These are phyloP conservation scores for Balanococcus diminutus DNA, from an alignment of 2,888 invertebrate genomes.

Conservation along the genomic window DNA sequence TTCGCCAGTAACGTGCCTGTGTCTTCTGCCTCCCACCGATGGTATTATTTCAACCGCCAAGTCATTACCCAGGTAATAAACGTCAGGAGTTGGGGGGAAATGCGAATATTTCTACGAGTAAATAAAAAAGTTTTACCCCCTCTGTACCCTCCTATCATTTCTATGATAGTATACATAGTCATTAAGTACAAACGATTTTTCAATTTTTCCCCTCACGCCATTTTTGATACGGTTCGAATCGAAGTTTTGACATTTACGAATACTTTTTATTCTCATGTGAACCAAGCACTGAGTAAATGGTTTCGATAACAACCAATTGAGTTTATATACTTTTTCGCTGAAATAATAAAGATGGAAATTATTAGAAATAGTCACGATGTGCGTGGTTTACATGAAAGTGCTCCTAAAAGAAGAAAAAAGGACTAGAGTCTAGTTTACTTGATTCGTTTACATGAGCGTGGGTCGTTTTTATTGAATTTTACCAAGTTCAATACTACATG, in stretches of 20 bases:
- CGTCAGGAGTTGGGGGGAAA: background rate
- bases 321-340: background rate
- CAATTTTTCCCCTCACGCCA: background rate
- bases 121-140: background rate
- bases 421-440: no score
- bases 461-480: no score
- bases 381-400: no score
- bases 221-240: background rate
- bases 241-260: background rate
- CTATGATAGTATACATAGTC: background rate
- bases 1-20: background rate
- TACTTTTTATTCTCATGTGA: background rate
- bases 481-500: no score
- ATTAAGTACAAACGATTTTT: slow-evolving; percentile 12
- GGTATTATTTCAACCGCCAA: background rate
- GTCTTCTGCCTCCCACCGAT: background rate
- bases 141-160: background rate
- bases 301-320: background rate
- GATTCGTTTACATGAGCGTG: no score
- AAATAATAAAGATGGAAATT: background rate
- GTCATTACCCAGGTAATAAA: slow-evolving; percentile 1
- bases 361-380: background rate
- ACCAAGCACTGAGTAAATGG: background rate
- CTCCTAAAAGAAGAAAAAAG: no score
- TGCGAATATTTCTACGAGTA: background rate